These are phyloP conservation scores for Xestia xanthographa DNA, from an alignment of 2,888 invertebrate genomes.

Conservation along the genomic window DNA sequence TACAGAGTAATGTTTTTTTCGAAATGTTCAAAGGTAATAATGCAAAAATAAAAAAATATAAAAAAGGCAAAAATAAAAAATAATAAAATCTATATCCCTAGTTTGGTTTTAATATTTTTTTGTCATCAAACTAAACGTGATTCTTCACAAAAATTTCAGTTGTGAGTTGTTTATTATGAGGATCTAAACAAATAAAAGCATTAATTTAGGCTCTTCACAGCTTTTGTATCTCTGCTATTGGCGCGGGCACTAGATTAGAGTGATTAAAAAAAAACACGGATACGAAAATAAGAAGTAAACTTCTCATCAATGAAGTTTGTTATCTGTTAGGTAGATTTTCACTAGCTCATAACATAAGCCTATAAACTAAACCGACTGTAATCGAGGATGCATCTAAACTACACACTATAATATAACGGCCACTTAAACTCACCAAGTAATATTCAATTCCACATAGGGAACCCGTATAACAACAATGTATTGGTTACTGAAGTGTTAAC, in stretches of 20 bases:
- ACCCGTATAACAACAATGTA: conserved; percentile 42
- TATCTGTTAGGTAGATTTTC: background rate
- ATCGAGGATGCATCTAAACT: background rate
- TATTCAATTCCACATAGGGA: conserved; percentile 41
- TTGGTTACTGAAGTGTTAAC: conserved; percentile 43
- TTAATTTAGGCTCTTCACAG: background rate
- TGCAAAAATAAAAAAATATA: too few species aligned
- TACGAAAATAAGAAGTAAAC: background rate
- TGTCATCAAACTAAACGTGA: background rate
- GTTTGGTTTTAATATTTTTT: background rate
- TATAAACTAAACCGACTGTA: background rate
- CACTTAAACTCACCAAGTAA: conserved; percentile 32
- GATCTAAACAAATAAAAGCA: background rate
- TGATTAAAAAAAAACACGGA: background rate
- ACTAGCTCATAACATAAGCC: background rate
- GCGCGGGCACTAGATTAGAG: background rate
- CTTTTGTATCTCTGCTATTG: background rate
- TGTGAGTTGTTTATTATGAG: background rate
- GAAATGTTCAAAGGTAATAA: background rate
- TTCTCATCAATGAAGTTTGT: too few species aligned
- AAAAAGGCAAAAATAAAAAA: too few species aligned
- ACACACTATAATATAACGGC: conserved; percentile 12
- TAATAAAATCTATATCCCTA: too few species aligned
- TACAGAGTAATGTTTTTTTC: background rate
- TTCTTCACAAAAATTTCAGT: background rate